Evolutionary conservation across 2,797 vertebrate species (phyloP).

Genomic region (Premnoplex brunnescens): DNA sequence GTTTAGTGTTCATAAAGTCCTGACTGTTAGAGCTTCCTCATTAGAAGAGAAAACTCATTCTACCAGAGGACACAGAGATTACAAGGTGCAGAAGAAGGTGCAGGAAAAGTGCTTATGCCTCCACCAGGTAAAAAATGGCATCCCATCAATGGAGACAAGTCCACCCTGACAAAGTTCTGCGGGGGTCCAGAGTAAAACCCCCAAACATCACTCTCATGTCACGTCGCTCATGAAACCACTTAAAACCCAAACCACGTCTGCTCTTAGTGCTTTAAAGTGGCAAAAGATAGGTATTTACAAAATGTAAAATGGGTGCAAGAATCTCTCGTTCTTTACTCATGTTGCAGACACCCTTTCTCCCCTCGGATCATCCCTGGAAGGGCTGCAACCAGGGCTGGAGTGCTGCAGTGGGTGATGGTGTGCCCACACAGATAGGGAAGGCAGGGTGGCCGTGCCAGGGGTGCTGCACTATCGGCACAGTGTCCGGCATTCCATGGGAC

Average conservation of each 20-base stretch:
- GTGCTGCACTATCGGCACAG: rapidly evolving
- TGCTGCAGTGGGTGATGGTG: rapidly evolving
- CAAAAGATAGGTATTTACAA: not conserved
- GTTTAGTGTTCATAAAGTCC: not conserved
- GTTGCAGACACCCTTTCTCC: not conserved
- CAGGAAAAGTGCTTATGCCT: not conserved
- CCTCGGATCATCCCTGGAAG: rapidly evolving
- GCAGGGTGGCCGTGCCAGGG: not conserved
- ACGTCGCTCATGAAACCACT: not conserved
- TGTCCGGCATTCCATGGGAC: rapidly evolving
- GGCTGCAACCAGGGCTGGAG: not conserved
- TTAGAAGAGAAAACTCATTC: not conserved
- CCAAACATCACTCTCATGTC: rapidly evolving
- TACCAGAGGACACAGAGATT: not conserved
- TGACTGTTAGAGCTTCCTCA: not conserved
- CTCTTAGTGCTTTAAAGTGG: not conserved
- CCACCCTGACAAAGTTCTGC: not conserved
- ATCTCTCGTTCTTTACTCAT: not conserved
- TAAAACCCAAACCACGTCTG: not conserved
- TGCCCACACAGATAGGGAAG: not conserved
- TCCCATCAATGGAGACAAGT: not conserved
- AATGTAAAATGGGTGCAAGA: not conserved
- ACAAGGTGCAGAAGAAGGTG: not conserved
- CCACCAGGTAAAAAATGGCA: not conserved
- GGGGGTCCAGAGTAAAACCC: not conserved